Evolutionary conservation across 2,888 invertebrate genomes (phyloP).

Genomic region (Meghimatium bilineatum): DNA sequence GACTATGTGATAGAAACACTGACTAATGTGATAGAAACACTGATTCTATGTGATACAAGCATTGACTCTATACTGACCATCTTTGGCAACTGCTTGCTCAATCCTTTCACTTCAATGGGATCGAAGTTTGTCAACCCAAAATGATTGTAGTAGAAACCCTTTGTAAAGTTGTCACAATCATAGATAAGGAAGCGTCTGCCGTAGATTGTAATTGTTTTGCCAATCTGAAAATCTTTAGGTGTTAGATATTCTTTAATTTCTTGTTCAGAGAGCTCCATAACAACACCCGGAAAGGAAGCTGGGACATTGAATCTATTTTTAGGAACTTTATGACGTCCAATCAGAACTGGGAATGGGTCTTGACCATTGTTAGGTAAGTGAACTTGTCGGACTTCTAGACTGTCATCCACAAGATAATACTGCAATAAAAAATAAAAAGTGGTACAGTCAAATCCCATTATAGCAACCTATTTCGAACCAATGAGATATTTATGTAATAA

Average conservation of each 20-base stretch:
- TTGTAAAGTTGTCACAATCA: slow-evolving; percentile 88
- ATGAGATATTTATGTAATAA: no score
- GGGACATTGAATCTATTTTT: slow-evolving; percentile 70
- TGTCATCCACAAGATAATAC: slow-evolving; percentile 89
- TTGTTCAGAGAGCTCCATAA: slow-evolving; percentile 83
- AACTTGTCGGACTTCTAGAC: slow-evolving; percentile 86
- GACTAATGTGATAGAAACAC: neutral
- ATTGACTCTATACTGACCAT: slow-evolving; percentile 70
- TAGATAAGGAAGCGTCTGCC: slow-evolving; percentile 83
- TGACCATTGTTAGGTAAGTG: slow-evolving; percentile 85
- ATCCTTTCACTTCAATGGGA: slow-evolving; percentile 73
- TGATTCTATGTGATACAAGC: no score
- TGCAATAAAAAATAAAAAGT: slow-evolving; percentile 59
- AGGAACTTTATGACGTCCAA: slow-evolving; percentile 85
- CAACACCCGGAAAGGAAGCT: slow-evolving; percentile 79
- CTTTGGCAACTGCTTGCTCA: slow-evolving; percentile 66
- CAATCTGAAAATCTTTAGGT: slow-evolving; percentile 86
- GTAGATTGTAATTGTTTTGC: slow-evolving; percentile 79
- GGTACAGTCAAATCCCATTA: no score
- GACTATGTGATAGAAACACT: no score
- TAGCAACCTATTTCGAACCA: no score
- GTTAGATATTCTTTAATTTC: slow-evolving; percentile 88
- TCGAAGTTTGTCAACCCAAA: slow-evolving; percentile 77
- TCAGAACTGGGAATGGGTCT: slow-evolving; percentile 86
- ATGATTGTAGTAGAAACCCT: slow-evolving; percentile 83